Evolutionary conservation across 2,888 invertebrate genomes (phyloP).

Genomic region (Amblyjoppa proteus): DNA sequence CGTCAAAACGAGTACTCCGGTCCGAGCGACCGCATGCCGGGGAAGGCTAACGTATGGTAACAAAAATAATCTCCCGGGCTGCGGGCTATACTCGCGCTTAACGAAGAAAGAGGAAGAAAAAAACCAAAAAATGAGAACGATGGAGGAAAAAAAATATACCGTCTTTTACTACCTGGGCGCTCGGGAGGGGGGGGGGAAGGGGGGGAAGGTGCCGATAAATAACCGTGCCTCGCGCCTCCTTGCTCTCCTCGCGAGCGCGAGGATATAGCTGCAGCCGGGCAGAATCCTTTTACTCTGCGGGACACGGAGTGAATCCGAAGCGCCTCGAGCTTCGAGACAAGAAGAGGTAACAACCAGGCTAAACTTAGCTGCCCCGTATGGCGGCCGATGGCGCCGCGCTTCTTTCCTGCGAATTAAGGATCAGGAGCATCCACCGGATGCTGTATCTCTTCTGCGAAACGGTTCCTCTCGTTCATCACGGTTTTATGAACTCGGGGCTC

Average conservation of each 20-base stretch:
- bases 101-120: slow-evolving; percentile 31
- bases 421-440: slow-evolving; percentile 63
- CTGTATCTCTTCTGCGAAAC: slow-evolving; percentile 56
- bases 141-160: slow-evolving; percentile 46
- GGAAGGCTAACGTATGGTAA: slow-evolving; percentile 64
- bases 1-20: slow-evolving; percentile 8
- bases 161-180: slow-evolving; percentile 61
- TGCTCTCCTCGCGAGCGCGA: slow-evolving; percentile 32
- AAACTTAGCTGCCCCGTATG: slow-evolving; percentile 69
- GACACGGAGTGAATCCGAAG: slow-evolving; percentile 20
- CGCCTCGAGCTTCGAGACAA: slow-evolving; percentile 41
- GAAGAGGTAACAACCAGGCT: slow-evolving; percentile 62
- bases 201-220: slow-evolving; percentile 67
- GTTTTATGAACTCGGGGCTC: slow-evolving; percentile 57
- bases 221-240: slow-evolving; percentile 66
- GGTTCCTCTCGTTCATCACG: slow-evolving; percentile 65
- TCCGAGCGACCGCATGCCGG: slow-evolving; percentile 61
- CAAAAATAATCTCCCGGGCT: slow-evolving; percentile 55
- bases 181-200: slow-evolving; percentile 48
- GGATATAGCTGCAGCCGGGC: slow-evolving; percentile 37
- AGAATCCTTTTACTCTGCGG: slow-evolving; percentile 51
- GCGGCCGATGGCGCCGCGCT: slow-evolving; percentile 55
- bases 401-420: slow-evolving; percentile 68
- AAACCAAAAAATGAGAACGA: slow-evolving; percentile 30
- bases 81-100: slow-evolving; percentile 29